Base-by-base conservation (phyloP, 2,113 vertebrate species). In the Callorhinus ursinus region DNA sequence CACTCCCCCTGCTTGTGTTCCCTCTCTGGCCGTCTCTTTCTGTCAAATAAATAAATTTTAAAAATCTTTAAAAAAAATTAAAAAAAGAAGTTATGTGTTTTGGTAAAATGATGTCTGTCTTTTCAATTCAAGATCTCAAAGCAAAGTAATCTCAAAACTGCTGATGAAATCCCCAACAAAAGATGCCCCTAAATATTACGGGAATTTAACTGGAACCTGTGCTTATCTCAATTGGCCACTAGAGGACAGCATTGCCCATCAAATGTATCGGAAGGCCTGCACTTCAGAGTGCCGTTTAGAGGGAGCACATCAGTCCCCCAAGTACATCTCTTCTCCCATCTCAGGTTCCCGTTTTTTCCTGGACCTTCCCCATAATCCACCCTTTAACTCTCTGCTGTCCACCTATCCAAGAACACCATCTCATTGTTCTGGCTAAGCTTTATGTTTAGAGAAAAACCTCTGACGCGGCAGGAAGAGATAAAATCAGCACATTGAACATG, bases 241-340 rank as follows among this genome's bases (percentile, higher is more conserved):
- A 97, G 97, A 96, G 88, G 3, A 90, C 39, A 96, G 97, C 88
- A 86, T 97, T 94, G 97, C 74, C 97, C 16, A 88, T 15, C 71
- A 93, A 94, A 98, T 98, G 90, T 3, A 1, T 16, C 0, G 1
- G 33, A 10, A 53, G 10, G 53, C 10, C 7, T 0, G 0, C 0
- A 1, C 3, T 0, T 19, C 1, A 0, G 72, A 4, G 22, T 2
- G 69, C 49, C 8, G 1, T 39, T 77, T 4, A 4, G n/a, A 18
- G 26, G 1, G 0, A 5, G 57, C 33, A 46, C 28, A 1, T 14
- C 28, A 12, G 18, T 18, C 11, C 22, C 14, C 4, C 28, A 19
- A 28, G n/a, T 13, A 15, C 42, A 3, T 1, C 6, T 39, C 1
- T 21, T 53, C 7, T 61, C 24, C 53, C 1, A 0, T 26, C 33